Conservation (phyloP, 1,140 invertebrate species). For the Ericerus pela region DNA sequence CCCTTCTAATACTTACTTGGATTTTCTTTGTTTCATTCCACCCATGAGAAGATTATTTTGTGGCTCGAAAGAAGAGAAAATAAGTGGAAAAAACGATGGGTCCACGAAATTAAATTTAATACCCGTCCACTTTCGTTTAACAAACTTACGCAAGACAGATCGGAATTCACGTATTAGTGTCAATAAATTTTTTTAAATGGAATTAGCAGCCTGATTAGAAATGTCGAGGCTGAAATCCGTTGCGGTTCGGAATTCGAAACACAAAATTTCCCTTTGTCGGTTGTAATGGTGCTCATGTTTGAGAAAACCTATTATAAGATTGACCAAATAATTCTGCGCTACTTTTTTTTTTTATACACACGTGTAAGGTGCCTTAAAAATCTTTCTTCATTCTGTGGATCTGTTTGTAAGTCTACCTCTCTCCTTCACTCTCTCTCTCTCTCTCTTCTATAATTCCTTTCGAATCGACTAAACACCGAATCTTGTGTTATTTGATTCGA, state of each 20-base stretch:
- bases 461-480: too few relatives aligned
- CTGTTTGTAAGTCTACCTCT: too few relatives aligned
- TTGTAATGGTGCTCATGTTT: background rate
- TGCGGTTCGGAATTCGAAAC: background rate
- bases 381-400: too few relatives aligned
- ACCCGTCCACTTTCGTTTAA: background rate
- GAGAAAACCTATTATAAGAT: conserved; percentile 1
- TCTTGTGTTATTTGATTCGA: too few relatives aligned
- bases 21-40: too few relatives aligned
- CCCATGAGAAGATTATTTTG: too few relatives aligned
- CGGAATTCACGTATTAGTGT: conserved; percentile 7
- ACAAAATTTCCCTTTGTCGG: conserved; percentile 1
- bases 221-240: background rate
- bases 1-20: too few relatives aligned
- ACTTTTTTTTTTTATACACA: too few relatives aligned
- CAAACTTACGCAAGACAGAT: too few relatives aligned
- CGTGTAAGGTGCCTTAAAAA: too few relatives aligned
- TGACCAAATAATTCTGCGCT: background rate
- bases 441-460: too few relatives aligned
- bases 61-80: background rate
- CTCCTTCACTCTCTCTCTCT: too few relatives aligned
- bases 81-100: background rate
- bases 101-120: conserved; percentile 3
- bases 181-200: conserved; percentile 6
- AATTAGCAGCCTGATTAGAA: conserved; percentile 5